Evolutionary conservation across 2,113 vertebrate genomes (phyloP).

Genomic region (Rattus norvegicus): GRCr8 NC_086037.1:35081501-35082000

Average conservation of each 20-base stretch:
- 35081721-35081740: slow-evolving; percentile 75
- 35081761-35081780: slow-evolving; percentile 91
- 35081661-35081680: not conserved
- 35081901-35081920: not conserved
- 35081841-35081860: slow-evolving; percentile 94
- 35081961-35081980: not conserved
- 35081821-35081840: slow-evolving; percentile 88
- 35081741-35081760: slow-evolving; percentile 94
- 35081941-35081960: not conserved
- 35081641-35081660: not conserved
- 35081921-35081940: not conserved
- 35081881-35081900: slow-evolving; percentile 96
- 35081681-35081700: not conserved
- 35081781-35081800: slow-evolving; percentile 97
- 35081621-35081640: not conserved
- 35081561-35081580: not conserved
- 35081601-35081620: not conserved
- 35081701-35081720: rapidly evolving
- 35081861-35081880: slow-evolving; percentile 97
- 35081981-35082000: not conserved
- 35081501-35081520: slow-evolving; percentile 87
- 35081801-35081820: slow-evolving; percentile 88
- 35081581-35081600: not conserved
- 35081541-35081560: slow-evolving; percentile 86
- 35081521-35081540: slow-evolving; percentile 95